These are phyloP conservation scores for Lydus trimaculatus DNA, from an alignment of 2,888 invertebrate genomes.

Conservation along the genomic window DNA sequence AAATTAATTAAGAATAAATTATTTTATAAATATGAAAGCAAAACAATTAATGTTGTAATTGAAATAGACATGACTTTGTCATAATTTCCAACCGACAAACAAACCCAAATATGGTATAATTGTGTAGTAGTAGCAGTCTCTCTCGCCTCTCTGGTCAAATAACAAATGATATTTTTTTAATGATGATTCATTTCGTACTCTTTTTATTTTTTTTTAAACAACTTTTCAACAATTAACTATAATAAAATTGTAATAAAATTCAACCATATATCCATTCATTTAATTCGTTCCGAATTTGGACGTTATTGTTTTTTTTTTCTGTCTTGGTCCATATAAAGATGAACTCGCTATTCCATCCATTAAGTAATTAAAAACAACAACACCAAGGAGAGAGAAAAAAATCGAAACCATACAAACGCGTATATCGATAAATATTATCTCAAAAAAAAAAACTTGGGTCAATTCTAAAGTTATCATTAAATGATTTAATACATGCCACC, in stretches of 20 bases:
- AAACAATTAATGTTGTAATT: not conserved
- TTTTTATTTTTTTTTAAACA: not conserved
- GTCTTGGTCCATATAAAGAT: not conserved
- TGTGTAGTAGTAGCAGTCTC: no score
- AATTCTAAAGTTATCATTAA: not conserved
- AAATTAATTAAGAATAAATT: not conserved
- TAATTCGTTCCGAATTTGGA: not conserved
- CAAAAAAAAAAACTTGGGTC: not conserved
- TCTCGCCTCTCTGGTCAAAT: not conserved
- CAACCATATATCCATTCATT: not conserved
- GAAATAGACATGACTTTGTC: not conserved
- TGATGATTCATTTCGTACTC: not conserved
- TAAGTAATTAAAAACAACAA: not conserved
- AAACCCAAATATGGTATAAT: not conserved
- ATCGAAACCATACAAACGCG: not conserved
- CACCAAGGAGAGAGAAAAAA: not conserved
- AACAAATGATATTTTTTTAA: not conserved
- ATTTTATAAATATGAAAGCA: not conserved
- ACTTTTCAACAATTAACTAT: not conserved
- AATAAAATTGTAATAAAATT: conserved; percentile 2
- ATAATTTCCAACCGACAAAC: not conserved
- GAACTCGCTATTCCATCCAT: not conserved
- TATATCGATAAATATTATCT: not conserved
- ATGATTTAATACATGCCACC: not conserved
- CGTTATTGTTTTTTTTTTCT: no score